These are phyloP conservation scores for Centroberyx gerrardi DNA, from an alignment of 2,797 vertebrate genomes.

Conservation along the genomic window DNA sequence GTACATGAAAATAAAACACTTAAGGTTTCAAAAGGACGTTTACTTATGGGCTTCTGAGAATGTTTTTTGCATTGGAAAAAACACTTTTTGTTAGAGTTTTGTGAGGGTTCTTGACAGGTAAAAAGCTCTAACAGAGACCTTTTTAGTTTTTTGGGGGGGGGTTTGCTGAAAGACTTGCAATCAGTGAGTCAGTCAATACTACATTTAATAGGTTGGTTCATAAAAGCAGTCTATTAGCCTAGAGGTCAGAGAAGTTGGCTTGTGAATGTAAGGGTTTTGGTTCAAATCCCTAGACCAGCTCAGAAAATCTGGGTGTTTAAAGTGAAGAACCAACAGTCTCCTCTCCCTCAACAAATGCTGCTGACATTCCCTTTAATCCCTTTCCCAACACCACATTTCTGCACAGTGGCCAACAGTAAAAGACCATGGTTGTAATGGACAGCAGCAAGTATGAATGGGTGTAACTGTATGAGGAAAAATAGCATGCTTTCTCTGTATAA, in stretches of 20 bases:
- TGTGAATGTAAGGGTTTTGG: constrained; percentile 47
- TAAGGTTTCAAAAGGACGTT: constrained; percentile 40
- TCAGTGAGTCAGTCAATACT: constrained; percentile 63
- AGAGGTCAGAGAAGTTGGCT: constrained; percentile 56
- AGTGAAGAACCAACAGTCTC: constrained; percentile 31
- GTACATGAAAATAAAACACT: constrained; percentile 46
- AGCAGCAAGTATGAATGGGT: too few species aligned
- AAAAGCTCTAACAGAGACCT: constrained; percentile 27
- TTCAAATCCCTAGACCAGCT: constrained; percentile 38
- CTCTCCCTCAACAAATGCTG: constrained; percentile 28
- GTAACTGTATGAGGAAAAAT: background rate
- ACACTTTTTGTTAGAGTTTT: constrained; percentile 18
- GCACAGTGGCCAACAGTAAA: constrained; percentile 24
- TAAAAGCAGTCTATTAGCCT: constrained; percentile 63
- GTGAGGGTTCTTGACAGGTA: constrained; percentile 9
- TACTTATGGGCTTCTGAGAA: background rate
- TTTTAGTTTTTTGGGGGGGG: constrained; percentile 1
- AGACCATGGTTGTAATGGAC: too few species aligned
- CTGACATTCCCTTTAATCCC: background rate
- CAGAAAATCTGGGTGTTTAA: constrained; percentile 45
- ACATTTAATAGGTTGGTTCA: constrained; percentile 67
- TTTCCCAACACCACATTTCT: constrained; percentile 1
- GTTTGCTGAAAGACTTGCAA: constrained; percentile 29
- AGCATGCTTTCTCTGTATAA: background rate
- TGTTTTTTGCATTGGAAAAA: constrained; percentile 24